phyloP scores from a whole-genome alignment of 2,888 invertebrate genomes.

The Parapristionchus giblindavisi region DNA sequence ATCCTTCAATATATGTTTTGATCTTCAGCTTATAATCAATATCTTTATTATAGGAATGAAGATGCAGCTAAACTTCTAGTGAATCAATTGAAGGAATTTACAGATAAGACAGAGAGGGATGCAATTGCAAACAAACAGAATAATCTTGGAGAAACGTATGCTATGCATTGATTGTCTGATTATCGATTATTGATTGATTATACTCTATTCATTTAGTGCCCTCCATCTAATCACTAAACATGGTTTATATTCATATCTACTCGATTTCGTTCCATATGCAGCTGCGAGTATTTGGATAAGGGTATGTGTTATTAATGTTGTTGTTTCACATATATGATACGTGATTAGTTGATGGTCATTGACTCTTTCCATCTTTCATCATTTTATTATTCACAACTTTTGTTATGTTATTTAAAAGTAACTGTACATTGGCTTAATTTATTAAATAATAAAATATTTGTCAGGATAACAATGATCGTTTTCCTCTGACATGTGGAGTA shows the following conservation, averaged over 20 bases:
- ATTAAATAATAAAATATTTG: neutral
- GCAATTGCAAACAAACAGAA: constrained; percentile 26
- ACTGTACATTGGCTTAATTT: neutral
- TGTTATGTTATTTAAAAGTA: too few relatives aligned
- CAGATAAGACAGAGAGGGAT: neutral
- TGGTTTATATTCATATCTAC: constrained; percentile 14
- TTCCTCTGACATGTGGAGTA: constrained; percentile 8
- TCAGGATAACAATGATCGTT: constrained; percentile 31
- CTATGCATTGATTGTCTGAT: neutral
- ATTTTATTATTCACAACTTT: too few relatives aligned
- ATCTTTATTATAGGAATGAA: constrained; percentile 35
- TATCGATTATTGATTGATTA: neutral
- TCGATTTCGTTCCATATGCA: constrained; percentile 24
- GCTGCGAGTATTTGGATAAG: constrained; percentile 18
- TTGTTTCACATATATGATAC: neutral
- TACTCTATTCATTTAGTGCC: neutral
- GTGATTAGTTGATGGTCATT: too few relatives aligned
- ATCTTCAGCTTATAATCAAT: too few relatives aligned
- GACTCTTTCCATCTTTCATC: too few relatives aligned
- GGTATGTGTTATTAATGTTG: neutral
- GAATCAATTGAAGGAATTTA: neutral
- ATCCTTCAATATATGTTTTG: too few relatives aligned
- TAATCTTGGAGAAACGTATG: constrained; percentile 28
- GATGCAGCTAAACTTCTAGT: constrained; percentile 6
- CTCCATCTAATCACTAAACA: constrained; percentile 36